Evolutionary conservation across 1,140 invertebrate genomes (phyloP), one percentile per base, ranked within the genome.

Genomic region (Varroa destructor): DNA sequence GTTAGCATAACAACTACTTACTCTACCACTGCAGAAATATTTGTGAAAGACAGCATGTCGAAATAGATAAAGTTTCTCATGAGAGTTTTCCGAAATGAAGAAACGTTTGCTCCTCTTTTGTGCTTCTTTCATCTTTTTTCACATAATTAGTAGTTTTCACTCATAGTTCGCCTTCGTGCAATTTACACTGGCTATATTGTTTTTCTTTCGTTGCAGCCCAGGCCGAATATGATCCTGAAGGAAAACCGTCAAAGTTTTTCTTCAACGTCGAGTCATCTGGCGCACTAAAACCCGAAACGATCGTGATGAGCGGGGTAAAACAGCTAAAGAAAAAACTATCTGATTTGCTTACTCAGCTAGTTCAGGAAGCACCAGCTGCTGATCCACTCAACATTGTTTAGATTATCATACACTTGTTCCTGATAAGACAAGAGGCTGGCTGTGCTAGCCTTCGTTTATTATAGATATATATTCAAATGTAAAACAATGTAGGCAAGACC

Each of bases 241-340:
- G 88, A 6, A 94, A 94, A 80, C 91, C 97, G 10, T 96, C 95
- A 78, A 97, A 97, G 82, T 99, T 95, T 79, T 99, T 86, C 79
- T 94, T 88, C 77, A 97, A 96, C 82, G 91, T 99, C 0, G 96
- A 99, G 81, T 91, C 92, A 8, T 87, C 89, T 73, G 95, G 95
- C 42, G 87, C 93, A 3, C 81, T 99, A 1, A 90, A 89, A 78
- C 95, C 96, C 43, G 93, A 99, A 80, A 97, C 93, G 79, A 97
- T 99, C 77, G 91, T 99, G 0, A 85, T 92, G 75, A 94, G 93
- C 86, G 93, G 93, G 6, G 87, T 98, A 25, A 87, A 87, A 43
- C 87, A 89, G 43, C 82, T 99, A 10, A 98, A 97, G 81, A 93
- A 95, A 78, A 99, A 99, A 83, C 82, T 99, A 1, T 89, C 89